Percentiles rank a stretch among this genome's conserved stretches.
Conservation (phyloP, 2,113 vertebrate species). For the Oryzias celebensis region DNA sequence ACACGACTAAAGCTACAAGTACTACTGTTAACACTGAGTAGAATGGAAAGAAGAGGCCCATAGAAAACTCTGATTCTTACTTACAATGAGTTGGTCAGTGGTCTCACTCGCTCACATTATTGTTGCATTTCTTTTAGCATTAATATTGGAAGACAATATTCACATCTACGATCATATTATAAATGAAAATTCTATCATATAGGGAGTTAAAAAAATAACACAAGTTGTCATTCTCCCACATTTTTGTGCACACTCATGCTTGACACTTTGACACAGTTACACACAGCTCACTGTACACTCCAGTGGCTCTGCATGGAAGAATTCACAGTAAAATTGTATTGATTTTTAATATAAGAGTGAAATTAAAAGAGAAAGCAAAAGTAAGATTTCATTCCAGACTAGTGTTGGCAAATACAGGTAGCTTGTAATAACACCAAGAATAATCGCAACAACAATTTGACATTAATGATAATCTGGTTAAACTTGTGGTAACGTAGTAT, state of each 20-base stretch:
- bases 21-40: slow-evolving; percentile 76
- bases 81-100: slow-evolving; percentile 58
- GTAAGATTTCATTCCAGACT: slow-evolving; percentile 55
- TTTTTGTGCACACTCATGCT: slow-evolving; percentile 72
- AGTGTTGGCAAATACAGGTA: slow-evolving; percentile 61
- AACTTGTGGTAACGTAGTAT: slow-evolving; percentile 68
- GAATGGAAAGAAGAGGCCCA: slow-evolving; percentile 73
- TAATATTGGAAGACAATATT: slow-evolving; percentile 81
- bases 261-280: slow-evolving; percentile 69
- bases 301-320: slow-evolving; percentile 66
- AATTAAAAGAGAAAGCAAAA: slow-evolving; percentile 30
- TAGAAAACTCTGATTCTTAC: slow-evolving; percentile 67
- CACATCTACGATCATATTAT: slow-evolving; percentile 70
- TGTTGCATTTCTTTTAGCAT: slow-evolving; percentile 72
- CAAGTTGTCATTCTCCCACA: slow-evolving; percentile 60
- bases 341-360: slow-evolving; percentile 53
- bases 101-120: slow-evolving; percentile 64
- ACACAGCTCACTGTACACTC: slow-evolving; percentile 46
- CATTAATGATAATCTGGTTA: slow-evolving; percentile 62
- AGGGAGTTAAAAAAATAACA: slow-evolving; percentile 54
- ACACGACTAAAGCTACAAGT: slow-evolving; percentile 77
- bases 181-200: slow-evolving; percentile 57
- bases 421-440: slow-evolving; percentile 71
- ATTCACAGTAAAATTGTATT: slow-evolving; percentile 77
- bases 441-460: slow-evolving; percentile 79